Percentiles rank a stretch among this genome's conserved stretches.
phyloP scores from a whole-genome alignment of 2,797 vertebrate genomes.

The Pampus argenteus region DNA sequence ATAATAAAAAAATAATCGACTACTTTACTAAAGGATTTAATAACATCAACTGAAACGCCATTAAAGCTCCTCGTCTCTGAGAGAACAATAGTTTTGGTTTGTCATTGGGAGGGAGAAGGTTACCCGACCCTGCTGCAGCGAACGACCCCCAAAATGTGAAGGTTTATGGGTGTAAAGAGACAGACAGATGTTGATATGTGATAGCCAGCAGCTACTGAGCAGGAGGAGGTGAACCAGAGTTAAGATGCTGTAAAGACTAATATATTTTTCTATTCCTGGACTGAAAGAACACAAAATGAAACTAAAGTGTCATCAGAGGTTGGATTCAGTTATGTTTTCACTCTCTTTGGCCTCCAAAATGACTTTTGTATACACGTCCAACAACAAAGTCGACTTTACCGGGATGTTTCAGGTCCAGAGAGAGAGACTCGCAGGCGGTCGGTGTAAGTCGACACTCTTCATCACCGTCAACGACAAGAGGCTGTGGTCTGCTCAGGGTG shows the following conservation, averaged over 20 bases:
- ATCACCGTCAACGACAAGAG: constrained; percentile 15
- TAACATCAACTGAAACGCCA: not conserved
- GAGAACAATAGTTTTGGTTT: not conserved
- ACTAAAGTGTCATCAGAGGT: not conserved
- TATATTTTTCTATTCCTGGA: not conserved
- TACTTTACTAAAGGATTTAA: not conserved
- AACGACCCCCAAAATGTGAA: constrained; percentile 2
- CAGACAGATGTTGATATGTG: constrained; percentile 21
- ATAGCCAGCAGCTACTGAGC: not conserved
- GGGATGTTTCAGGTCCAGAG: not conserved
- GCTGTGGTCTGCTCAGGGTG: constrained; percentile 29
- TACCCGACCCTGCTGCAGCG: not conserved
- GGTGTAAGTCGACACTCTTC: constrained; percentile 61
- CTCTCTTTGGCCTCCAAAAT: not conserved
- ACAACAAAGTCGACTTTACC: not conserved
- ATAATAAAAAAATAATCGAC: too few relatives aligned
- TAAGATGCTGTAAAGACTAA: not conserved
- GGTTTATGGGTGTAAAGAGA: constrained; percentile 2
- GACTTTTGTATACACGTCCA: constrained; percentile 18
- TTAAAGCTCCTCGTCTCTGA: not conserved
- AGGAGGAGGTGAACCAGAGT: not conserved
- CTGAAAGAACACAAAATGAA: not conserved
- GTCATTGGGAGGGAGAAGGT: not conserved
- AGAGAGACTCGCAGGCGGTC: constrained; percentile 28
- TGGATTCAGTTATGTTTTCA: not conserved